A percentile compares a stretch with the other conserved stretches of the same genome.
Evolutionary conservation across 2,113 vertebrate genomes (phyloP).

Genomic region (Varanus komodoensis): DNA sequence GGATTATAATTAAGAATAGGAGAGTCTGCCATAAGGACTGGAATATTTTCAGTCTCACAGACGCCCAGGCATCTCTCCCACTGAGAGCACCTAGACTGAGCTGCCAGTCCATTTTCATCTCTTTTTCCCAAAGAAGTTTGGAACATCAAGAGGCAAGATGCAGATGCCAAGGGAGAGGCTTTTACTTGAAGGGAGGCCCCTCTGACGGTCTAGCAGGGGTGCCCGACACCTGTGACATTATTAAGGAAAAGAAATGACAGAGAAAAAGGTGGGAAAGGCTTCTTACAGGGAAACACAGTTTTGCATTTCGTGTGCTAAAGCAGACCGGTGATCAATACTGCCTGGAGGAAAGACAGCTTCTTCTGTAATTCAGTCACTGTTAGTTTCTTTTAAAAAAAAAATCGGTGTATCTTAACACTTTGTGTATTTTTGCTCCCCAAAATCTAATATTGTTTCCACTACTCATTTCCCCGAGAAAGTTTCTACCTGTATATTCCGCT

Average conservation of each 20-base stretch:
- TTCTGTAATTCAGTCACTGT: not conserved
- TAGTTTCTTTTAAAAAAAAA: not conserved
- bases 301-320: not conserved
- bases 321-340: not conserved
- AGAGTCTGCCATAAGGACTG: too few relatives aligned
- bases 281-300: not conserved
- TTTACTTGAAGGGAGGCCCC: not conserved
- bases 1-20: rapidly evolving
- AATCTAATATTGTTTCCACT: not conserved
- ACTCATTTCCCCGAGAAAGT: not conserved
- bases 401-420: not conserved
- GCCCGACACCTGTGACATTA: not conserved
- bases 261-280: not conserved
- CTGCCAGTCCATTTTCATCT: rapidly evolving
- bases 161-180: not conserved
- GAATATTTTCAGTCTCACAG: not conserved
- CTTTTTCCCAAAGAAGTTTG: rapidly evolving
- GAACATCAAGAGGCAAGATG: rapidly evolving
- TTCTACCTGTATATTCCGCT: not conserved
- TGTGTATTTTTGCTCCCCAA: not conserved
- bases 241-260: not conserved
- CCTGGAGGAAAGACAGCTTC: too few relatives aligned
- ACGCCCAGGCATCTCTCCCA: not conserved
- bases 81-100: not conserved
- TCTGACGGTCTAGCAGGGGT: too few relatives aligned